Conservation (phyloP, 1,140 invertebrate genomes). For the Druon quercuslanigerum region DNA sequence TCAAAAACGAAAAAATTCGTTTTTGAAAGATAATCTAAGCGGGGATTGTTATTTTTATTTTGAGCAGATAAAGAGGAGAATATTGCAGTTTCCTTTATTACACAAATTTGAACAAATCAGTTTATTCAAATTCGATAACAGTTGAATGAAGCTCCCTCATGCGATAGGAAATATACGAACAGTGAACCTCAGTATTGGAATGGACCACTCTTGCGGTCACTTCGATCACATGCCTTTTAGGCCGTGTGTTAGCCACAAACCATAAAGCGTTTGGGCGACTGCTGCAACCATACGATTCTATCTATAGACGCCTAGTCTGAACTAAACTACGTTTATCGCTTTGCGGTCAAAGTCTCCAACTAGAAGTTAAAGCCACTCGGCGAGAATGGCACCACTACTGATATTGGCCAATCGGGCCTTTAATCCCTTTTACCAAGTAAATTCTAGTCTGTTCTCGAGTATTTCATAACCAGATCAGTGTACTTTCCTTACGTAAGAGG, state of each 20-base stretch:
- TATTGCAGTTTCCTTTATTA: too few relatives aligned
- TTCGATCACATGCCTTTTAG: constrained; percentile 23
- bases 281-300: background rate
- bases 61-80: too few relatives aligned
- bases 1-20: too few relatives aligned
- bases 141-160: background rate
- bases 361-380: constrained; percentile 45
- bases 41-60: too few relatives aligned
- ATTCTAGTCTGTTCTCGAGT: background rate
- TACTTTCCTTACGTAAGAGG: too few relatives aligned
- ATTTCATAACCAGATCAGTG: background rate
- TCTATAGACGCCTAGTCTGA: constrained; percentile 33
- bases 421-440: background rate
- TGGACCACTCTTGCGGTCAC: constrained; percentile 11
- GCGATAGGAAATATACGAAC: constrained; percentile 2
- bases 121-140: background rate
- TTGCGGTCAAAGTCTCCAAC: constrained; percentile 44
- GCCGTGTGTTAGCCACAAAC: constrained; percentile 37
- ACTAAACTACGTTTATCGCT: constrained; percentile 45
- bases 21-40: too few relatives aligned
- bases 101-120: background rate
- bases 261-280: constrained; percentile 38
- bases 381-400: constrained; percentile 40
- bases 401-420: constrained; percentile 29
- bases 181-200: constrained; percentile 8